phyloP scores from a whole-genome alignment of 2,888 invertebrate species.

The Perithous albicinctus region DNA sequence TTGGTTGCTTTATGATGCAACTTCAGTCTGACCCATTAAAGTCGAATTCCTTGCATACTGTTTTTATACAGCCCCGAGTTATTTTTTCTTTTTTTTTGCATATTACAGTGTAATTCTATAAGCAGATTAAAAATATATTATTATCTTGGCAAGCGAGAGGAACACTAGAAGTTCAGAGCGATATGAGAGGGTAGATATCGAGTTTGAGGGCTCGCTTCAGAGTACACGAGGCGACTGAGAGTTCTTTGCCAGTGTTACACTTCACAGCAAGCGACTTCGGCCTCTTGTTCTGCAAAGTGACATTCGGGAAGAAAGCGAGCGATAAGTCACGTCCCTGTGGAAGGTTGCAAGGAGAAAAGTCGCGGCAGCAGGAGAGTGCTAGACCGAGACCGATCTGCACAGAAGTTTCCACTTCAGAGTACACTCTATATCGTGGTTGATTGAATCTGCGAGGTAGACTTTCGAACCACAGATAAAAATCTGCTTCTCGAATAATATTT shows the following conservation, averaged over 20 bases:
- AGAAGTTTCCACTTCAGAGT: conserved; percentile 52
- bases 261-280: conserved; percentile 39
- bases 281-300: conserved; percentile 39
- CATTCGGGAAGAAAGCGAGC: conserved; percentile 47
- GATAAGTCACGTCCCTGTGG: conserved; percentile 55
- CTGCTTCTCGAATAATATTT: neutral
- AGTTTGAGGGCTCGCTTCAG: conserved; percentile 31
- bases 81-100: neutral
- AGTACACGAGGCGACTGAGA: conserved; percentile 43
- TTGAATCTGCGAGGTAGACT: conserved; percentile 11
- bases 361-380: conserved; percentile 31
- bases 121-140: neutral
- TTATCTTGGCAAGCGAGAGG: conserved; percentile 2
- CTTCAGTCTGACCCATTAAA: too few relatives aligned
- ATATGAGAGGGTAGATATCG: conserved; percentile 4
- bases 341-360: conserved; percentile 39
- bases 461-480: conserved; percentile 21
- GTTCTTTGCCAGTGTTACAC: conserved; percentile 45
- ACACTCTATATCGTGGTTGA: conserved; percentile 1
- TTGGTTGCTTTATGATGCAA: too few relatives aligned
- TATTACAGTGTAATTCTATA: neutral
- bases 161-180: conserved; percentile 1
- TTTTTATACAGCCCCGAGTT: too few relatives aligned
- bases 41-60: too few relatives aligned
- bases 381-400: conserved; percentile 45